These are phyloP conservation scores for Podotricha telesiphe DNA, from an alignment of 2,888 invertebrate genomes.

Conservation along the genomic window DNA sequence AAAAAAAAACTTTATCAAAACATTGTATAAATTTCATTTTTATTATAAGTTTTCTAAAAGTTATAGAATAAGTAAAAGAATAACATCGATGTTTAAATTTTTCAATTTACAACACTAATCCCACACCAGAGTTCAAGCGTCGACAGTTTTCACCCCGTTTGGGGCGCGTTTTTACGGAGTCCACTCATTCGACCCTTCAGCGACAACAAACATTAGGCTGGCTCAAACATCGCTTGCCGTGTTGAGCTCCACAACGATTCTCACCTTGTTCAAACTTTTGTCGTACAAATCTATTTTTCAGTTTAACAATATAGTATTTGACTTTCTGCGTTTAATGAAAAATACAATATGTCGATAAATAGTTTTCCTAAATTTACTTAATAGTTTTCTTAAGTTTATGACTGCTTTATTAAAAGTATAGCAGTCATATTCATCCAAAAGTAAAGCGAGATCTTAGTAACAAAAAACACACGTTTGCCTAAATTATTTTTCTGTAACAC, in stretches of 20 bases:
- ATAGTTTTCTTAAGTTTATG: too few relatives aligned
- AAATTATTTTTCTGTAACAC: too few relatives aligned
- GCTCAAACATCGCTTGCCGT: conserved; percentile 46
- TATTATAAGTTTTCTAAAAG: not conserved
- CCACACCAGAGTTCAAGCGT: conserved; percentile 54
- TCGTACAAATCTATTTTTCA: conserved; percentile 40
- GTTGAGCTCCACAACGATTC: conserved; percentile 44
- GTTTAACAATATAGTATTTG: conserved; percentile 14
- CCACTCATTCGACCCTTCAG: conserved; percentile 54
- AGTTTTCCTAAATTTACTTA: too few relatives aligned
- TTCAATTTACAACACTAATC: conserved; percentile 45
- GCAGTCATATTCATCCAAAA: too few relatives aligned
- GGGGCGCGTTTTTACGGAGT: conserved; percentile 65
- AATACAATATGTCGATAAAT: too few relatives aligned
- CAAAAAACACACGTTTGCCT: too few relatives aligned
- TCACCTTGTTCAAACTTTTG: conserved; percentile 41
- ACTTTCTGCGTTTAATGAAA: too few relatives aligned
- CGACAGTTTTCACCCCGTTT: conserved; percentile 70
- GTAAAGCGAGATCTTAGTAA: too few relatives aligned
- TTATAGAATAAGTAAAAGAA: not conserved
- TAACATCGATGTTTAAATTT: conserved; percentile 18
- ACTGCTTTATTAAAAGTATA: too few relatives aligned
- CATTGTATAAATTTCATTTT: not conserved
- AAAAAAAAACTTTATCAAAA: too few relatives aligned
- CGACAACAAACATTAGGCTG: conserved; percentile 55